Base-by-base conservation (phyloP, 2,113 vertebrate species). In the Pomatorhinus ruficollis region DNA sequence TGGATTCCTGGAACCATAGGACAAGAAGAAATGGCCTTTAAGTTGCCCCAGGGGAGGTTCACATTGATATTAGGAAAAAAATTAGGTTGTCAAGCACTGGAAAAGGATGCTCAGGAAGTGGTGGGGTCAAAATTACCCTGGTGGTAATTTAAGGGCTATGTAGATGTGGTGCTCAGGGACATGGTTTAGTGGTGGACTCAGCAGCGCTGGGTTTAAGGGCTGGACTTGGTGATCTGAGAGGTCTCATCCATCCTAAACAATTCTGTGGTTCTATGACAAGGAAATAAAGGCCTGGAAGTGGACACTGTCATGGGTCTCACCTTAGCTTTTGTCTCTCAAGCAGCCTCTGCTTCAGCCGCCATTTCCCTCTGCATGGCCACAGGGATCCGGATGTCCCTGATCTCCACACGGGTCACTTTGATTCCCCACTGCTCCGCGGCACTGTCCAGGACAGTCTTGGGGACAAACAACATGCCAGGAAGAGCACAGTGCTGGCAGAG, bases 281-380 rank as follows among this genome's bases (percentile, higher is more conserved):
- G n/a, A 77, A 44, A 42, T 1, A 2, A 25, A 52, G 76, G 31
- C 12, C 25, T 35, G n/a, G 13, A 37, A 14, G n/a, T 10, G 33
- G 45, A 37, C 20, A 21, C 12, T 76, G 18, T 27, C 2, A 2
- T 3, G 21, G 35, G 25, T 70, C 95, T 97, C 76, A 99, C 99
- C 98, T 98, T 99, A 22, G 99, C 99, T 87, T 98, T 97, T 90
- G 98, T 98, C 77, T 99, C 98, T 68, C 84, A 86, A 18, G 96
- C 97, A 71, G 99, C 98, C 90, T 99, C 98, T 6, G 99, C 99
- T 96, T 99, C 98, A 0, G 98, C 98, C 1, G 98, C 99, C 98
- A 99, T 99, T 78, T 98, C 98, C 92, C 98, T 98, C 97, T 99
- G 99, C 96, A 99, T 93, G 95, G 98, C 98, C 31, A 97, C 52